A percentile compares a stretch with the other conserved stretches of the same genome.
Conservation (phyloP, 1,140 invertebrate genomes). For the Tribolium castaneum region DNA sequence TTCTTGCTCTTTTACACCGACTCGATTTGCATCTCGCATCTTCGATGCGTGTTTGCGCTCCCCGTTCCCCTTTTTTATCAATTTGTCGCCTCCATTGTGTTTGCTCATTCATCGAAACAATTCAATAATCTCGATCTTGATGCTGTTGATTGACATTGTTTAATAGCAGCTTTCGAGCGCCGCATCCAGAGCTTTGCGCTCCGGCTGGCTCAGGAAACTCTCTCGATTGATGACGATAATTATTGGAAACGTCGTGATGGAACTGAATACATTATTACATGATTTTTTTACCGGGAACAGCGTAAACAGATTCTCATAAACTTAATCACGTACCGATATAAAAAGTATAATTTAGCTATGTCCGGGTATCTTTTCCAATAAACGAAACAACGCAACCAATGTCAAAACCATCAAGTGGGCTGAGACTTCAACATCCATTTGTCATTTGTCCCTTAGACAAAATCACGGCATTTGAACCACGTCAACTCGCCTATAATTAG, state of each 20-base stretch:
- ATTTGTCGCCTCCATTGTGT: constrained; percentile 29
- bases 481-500: constrained; percentile 54
- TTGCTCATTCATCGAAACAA: constrained; percentile 9
- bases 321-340: constrained; percentile 38
- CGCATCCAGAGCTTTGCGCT: constrained; percentile 7
- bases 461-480: constrained; percentile 52
- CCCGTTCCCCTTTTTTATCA: background rate
- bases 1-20: constrained; percentile 20
- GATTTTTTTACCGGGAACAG: constrained; percentile 33
- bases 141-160: constrained; percentile 18
- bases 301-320: constrained; percentile 42
- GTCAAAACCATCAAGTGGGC: constrained; percentile 52
- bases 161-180: constrained; percentile 21
- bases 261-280: constrained; percentile 42
- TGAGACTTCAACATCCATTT: constrained; percentile 50
- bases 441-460: constrained; percentile 54
- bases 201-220: background rate
- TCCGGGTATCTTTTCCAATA: constrained; percentile 50
- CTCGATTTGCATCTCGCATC: constrained; percentile 36
- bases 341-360: constrained; percentile 45
- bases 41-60: background rate
- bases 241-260: constrained; percentile 39
- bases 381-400: constrained; percentile 47
- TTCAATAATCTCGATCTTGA: constrained; percentile 23
- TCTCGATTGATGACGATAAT: constrained; percentile 27